Evolutionary conservation across 2,888 invertebrate species (phyloP).

Genomic region (Antitype chi): DNA sequence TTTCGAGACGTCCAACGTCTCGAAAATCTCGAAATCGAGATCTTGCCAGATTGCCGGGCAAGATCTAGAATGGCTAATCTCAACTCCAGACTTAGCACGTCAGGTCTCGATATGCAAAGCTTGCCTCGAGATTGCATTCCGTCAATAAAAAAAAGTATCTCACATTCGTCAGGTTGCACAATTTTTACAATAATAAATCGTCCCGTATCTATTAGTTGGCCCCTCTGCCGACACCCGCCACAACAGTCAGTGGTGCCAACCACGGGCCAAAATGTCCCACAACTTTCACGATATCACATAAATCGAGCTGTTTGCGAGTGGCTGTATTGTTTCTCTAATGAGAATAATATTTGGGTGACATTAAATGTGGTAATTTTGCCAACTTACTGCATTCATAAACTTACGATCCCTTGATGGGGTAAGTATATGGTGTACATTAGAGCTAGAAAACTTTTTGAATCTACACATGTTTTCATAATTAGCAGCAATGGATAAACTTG

Average conservation of each 20-base stretch:
- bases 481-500: not conserved
- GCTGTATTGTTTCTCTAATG: slow-evolving; percentile 39
- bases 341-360: slow-evolving; percentile 24
- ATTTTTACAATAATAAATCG: slow-evolving; percentile 30
- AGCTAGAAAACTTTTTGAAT: not conserved
- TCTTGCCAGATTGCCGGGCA: not conserved
- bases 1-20: no score
- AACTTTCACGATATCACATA: slow-evolving; percentile 44
- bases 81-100: not conserved
- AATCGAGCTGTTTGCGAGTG: slow-evolving; percentile 49
- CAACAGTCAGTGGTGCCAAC: slow-evolving; percentile 35
- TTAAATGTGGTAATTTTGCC: slow-evolving; percentile 27
- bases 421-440: not conserved
- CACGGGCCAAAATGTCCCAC: slow-evolving; percentile 39
- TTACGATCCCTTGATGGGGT: not conserved
- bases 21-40: not conserved
- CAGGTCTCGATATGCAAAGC: not conserved
- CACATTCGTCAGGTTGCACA: not conserved
- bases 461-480: not conserved
- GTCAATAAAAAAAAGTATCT: not conserved
- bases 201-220: slow-evolving; percentile 38
- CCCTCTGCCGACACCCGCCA: slow-evolving; percentile 6
- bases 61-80: not conserved
- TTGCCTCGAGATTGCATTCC: not conserved
- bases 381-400: slow-evolving; percentile 12